Evolutionary conservation across 1,140 invertebrate species (phyloP), one percentile per base, ranked within the genome.

Genomic region (Arion vulgaris): DNA sequence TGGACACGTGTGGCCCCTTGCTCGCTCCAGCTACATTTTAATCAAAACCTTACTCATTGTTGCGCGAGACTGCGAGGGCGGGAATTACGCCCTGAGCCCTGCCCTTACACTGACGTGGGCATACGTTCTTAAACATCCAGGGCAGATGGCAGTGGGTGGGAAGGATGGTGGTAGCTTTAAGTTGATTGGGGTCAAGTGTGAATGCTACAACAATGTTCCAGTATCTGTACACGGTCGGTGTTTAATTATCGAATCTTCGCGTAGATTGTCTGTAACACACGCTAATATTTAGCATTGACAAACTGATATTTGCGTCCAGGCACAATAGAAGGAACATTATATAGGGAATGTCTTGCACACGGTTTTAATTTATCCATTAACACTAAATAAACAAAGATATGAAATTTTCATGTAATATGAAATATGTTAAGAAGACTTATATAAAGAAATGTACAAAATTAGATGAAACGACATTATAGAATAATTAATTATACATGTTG

Each of bases 171-270:
- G 28, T 34, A 26, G 39, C 5, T 11, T 51, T 51, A 26, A 45
- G 73, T 51, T 49, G 73, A 49, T n/a, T 49, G 45, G 34, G 73
- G 73, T 75, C 73, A 75, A 75, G 73, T 75, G 73, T 51, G 17
- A 75, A 49, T n/a, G 39, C n/a, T 5, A 11, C 19, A 34, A 75
- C 73, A 75, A 75, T 75, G 45, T 19, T 28, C n/a, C 62, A 66
- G n/a, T 66, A 28, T 66, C 62, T 66, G 62, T 66, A 28, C 17
- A 66, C 2, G 62, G 62, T 32, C n/a, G 62, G 62, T 66, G n/a
- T 66, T 66, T 66, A 66, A 66, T 66, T 66, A 66, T 66, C 11
- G 62, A 23, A 66, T 66, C 32, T 66, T n/a, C 32, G n/a, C 32
- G 62, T 28, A 66, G n/a, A 66, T 32, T 66, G 62, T 23, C 28